These are phyloP conservation scores for Hoplodrina blanda DNA, from an alignment of 2,888 invertebrate species.

Conservation along the genomic window DNA sequence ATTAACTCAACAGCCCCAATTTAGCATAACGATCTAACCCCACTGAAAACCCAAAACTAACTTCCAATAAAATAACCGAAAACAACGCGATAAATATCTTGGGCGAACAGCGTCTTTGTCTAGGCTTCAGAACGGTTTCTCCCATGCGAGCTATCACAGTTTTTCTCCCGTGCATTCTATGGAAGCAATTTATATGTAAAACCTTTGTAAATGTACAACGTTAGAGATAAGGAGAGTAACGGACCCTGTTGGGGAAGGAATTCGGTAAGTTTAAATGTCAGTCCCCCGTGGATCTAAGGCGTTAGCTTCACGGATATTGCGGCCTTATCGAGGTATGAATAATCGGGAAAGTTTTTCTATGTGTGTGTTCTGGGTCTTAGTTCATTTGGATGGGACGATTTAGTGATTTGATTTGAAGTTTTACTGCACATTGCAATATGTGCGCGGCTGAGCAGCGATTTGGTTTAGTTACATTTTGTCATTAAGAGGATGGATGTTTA, in stretches of 20 bases:
- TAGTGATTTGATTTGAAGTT: background rate
- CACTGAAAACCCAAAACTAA: conserved; percentile 35
- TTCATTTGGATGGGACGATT: conserved; percentile 20
- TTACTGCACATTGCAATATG: background rate
- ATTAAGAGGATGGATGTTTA: no score
- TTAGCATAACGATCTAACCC: conserved; percentile 33
- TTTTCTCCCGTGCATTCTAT: conserved; percentile 77
- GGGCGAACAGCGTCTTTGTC: conserved; percentile 53
- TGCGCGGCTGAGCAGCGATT: background rate
- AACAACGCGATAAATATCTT: conserved; percentile 63
- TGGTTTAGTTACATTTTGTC: background rate
- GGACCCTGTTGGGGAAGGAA: conserved; percentile 60
- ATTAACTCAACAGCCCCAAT: conserved; percentile 40
- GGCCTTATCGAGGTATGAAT: conserved; percentile 61
- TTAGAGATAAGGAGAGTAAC: conserved; percentile 72
- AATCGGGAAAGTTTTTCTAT: conserved; percentile 47
- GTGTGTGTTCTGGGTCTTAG: conserved; percentile 9
- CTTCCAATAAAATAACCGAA: conserved; percentile 57
- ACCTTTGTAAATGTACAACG: conserved; percentile 77
- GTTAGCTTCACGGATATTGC: conserved; percentile 56
- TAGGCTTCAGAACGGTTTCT: conserved; percentile 67
- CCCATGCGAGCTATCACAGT: conserved; percentile 79
- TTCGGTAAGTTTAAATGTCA: conserved; percentile 65
- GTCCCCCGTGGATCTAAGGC: conserved; percentile 51
- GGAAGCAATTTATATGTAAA: conserved; percentile 84